Base-by-base conservation (phyloP, 1,140 invertebrate species). In the Cydia strobilella region DNA sequence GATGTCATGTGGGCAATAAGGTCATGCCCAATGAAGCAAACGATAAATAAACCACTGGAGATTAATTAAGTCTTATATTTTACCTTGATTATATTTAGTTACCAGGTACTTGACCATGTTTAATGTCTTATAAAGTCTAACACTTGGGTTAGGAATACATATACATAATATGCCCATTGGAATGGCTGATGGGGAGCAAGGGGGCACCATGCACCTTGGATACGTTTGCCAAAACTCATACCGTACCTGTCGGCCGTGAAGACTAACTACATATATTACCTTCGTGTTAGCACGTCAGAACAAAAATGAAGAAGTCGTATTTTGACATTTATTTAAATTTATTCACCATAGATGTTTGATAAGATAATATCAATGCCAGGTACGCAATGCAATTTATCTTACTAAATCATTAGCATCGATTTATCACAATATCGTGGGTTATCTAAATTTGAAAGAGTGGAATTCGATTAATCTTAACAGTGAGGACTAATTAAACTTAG, bases 401-500 rank as follows among this genome's bases (percentile, higher is more conserved):
- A 74, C 27, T 65, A 74, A 74, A 74, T 65, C 59, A 65, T 39
- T 74, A 39, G 59, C 51, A 45, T 74, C 73, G 81, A 84, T 85
- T 79, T 82, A 79, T 80, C 65, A 69, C 65, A 69, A 69, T 69
- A 69, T 69, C 65, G n/a, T 39, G 27, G 25, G 20, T 69, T 69
- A 69, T 69, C 27, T 69, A 69, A 18, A 18, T 69, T 69, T 69
- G 65, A 69, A 69, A 69, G 65, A 69, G 65, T 69, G 65, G 65
- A 69, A 69, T 77, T 81, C 77, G 79, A 82, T 83, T 81, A 84
- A 87, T 86, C 79, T 81, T 78, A 80, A 74, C 48, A 76, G 66
- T 72, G 51, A 72, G 63, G 72, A 82, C 76, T 82, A 81, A 84
- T 83, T 82, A 79, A 79, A 79, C 69, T 74, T 73, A 80, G 77